phyloP scores from a whole-genome alignment of 2,888 invertebrate genomes.

The Choristoneura rosaceana region DNA sequence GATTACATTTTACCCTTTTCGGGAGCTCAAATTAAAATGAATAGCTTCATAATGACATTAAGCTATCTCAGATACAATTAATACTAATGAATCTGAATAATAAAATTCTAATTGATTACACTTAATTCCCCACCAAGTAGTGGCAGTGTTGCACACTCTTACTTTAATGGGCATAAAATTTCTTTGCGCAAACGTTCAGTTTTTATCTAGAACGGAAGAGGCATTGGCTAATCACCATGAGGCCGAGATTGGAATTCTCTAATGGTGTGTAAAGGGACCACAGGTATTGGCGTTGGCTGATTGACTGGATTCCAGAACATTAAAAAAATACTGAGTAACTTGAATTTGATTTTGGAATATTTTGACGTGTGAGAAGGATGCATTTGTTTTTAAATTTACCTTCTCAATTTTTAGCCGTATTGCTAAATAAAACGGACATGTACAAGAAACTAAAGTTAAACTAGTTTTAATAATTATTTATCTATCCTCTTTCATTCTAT shows the following conservation, averaged over 20 bases:
- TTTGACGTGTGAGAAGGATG: background rate
- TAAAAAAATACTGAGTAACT: constrained; percentile 12
- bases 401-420: no score
- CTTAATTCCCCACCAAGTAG: background rate
- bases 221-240: constrained; percentile 26
- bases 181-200: constrained; percentile 21
- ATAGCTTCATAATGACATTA: constrained; percentile 2
- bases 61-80: constrained; percentile 12
- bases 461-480: no score
- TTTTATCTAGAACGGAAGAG: constrained; percentile 28
- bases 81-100: background rate
- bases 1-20: constrained; percentile 27
- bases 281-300: constrained; percentile 14
- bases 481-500: no score
- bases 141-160: constrained; percentile 10
- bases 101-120: background rate
- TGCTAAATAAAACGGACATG: no score
- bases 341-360: constrained; percentile 20
- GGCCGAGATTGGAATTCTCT: constrained; percentile 24
- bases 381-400: background rate
- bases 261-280: constrained; percentile 23
- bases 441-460: no score
- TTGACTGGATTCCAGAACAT: constrained; percentile 24
- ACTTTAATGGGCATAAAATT: constrained; percentile 16
- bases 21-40: constrained; percentile 16